phyloP scores from a whole-genome alignment of 1,140 invertebrate species.

The Leptopilina clavipes region DNA sequence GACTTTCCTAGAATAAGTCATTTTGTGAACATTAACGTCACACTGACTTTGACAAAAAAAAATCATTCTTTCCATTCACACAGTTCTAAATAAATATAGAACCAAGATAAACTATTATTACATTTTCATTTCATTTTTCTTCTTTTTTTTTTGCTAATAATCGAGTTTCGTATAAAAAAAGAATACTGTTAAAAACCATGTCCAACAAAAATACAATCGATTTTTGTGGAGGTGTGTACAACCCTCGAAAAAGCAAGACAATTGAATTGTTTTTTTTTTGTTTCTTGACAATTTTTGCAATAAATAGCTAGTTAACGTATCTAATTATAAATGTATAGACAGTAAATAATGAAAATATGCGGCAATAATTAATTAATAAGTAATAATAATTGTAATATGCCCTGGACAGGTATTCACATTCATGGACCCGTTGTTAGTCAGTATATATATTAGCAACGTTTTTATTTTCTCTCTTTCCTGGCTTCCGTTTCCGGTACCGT shows the following conservation, averaged over 20 bases:
- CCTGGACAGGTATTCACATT: constrained; percentile 1
- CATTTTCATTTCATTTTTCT: constrained; percentile 36
- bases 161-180: constrained; percentile 29
- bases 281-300: constrained; percentile 45
- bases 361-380: constrained; percentile 39
- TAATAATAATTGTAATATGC: constrained; percentile 35
- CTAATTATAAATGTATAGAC: constrained; percentile 40
- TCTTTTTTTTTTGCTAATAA: constrained; percentile 43
- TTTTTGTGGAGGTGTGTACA: constrained; percentile 1
- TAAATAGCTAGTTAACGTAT: constrained; percentile 56
- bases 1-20: neutral
- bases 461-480: neutral
- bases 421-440: constrained; percentile 16
- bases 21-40: constrained; percentile 38
- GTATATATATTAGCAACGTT: neutral
- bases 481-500: too few relatives aligned
- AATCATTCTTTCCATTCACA: constrained; percentile 52
- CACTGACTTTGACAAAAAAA: constrained; percentile 47
- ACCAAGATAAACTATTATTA: constrained; percentile 30
- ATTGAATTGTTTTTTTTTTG: neutral
- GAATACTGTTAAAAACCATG: constrained; percentile 36
- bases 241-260: constrained; percentile 35
- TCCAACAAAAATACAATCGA: constrained; percentile 40
- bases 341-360: constrained; percentile 43
- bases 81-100: constrained; percentile 34